These are phyloP conservation scores for Drosophila prosaltans DNA, from an alignment of 1,140 invertebrate genomes.

Conservation along the genomic window DNA sequence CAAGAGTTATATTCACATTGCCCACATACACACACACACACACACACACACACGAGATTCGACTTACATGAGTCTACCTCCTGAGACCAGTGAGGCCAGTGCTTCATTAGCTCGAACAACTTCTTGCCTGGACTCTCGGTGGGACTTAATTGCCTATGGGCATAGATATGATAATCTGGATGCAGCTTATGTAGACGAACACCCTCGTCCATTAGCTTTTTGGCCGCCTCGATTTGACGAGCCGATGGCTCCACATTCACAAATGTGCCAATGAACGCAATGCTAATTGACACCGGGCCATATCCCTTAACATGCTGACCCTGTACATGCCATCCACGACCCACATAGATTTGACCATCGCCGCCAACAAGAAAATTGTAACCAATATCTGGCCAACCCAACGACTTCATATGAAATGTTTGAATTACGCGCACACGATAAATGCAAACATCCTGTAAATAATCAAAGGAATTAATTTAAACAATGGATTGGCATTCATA, in stretches of 20 bases:
- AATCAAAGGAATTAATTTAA: not conserved
- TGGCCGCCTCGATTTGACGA: constrained; percentile 85
- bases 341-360: constrained; percentile 88
- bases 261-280: constrained; percentile 89
- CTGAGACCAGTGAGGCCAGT: constrained; percentile 84
- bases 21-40: not conserved
- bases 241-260: constrained; percentile 84
- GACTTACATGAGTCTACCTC: constrained; percentile 54
- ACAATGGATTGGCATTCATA: too few species aligned
- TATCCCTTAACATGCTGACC: constrained; percentile 87
- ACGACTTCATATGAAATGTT: constrained; percentile 85
- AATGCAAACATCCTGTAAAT: constrained; percentile 69
- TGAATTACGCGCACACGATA: constrained; percentile 84
- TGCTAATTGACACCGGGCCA: constrained; percentile 86
- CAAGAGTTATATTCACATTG: not conserved
- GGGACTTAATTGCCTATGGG: constrained; percentile 85
- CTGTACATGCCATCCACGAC: constrained; percentile 86
- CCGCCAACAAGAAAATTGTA: constrained; percentile 91
- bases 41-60: not conserved
- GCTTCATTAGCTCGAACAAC: constrained; percentile 85
- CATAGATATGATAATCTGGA: constrained; percentile 86
- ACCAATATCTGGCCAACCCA: constrained; percentile 85
- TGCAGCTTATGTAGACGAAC: constrained; percentile 85
- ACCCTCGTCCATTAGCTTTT: constrained; percentile 86
- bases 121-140: constrained; percentile 86